phyloP scores from a whole-genome alignment of 2,113 vertebrate genomes.

The Odontesthes bonariensis region DNA sequence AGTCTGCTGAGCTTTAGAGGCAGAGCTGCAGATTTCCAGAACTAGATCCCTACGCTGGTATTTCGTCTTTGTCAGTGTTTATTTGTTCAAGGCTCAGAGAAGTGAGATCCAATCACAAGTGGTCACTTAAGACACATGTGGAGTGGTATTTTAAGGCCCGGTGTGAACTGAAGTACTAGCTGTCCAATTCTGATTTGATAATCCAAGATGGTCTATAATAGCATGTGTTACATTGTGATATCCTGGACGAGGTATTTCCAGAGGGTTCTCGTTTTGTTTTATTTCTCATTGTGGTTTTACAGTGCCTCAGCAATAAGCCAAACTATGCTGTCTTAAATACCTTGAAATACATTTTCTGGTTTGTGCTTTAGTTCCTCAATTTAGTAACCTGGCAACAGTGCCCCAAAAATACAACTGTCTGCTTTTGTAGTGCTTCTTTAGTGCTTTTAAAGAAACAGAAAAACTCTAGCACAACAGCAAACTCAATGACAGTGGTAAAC shows the following conservation, averaged over 20 bases:
- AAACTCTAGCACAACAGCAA: not conserved
- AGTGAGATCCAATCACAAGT: not conserved
- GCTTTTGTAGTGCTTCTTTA: not conserved
- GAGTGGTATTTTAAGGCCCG: not conserved
- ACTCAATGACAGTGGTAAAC: constrained; percentile 6
- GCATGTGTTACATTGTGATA: not conserved
- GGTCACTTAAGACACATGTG: not conserved
- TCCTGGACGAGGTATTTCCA: not conserved
- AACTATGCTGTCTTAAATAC: constrained; percentile 11
- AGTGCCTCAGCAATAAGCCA: not conserved
- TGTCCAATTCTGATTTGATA: not conserved
- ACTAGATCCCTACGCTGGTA: not conserved
- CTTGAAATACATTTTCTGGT: not conserved
- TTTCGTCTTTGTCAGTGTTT: not conserved
- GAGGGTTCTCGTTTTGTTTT: not conserved
- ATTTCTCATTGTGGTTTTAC: not conserved
- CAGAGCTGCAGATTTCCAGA: not conserved
- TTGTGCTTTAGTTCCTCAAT: constrained; percentile 5
- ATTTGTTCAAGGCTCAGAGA: not conserved
- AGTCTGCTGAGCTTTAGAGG: too few species aligned
- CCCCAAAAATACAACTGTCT: not conserved
- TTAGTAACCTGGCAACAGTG: constrained; percentile 2
- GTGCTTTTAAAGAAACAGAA: not conserved
- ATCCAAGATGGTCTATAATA: not conserved
- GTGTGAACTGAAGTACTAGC: not conserved